phyloP scores from a whole-genome alignment of 2,888 invertebrate species.

The Phragmatobia fuliginosa region DNA sequence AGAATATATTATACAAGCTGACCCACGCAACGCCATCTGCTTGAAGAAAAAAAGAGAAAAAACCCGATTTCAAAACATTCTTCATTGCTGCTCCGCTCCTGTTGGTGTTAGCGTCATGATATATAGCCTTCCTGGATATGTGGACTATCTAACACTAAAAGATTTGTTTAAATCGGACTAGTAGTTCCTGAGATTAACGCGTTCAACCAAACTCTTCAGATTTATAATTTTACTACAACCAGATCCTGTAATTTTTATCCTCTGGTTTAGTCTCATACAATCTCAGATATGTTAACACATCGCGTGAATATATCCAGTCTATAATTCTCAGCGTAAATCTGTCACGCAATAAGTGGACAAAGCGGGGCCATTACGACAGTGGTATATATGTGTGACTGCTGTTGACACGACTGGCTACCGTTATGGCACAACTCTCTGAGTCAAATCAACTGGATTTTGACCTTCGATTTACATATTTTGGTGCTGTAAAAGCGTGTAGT shows the following conservation, averaged over 20 bases:
- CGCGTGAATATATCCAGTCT: not conserved
- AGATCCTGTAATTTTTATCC: not conserved
- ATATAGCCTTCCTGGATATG: no score
- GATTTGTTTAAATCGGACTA: no score
- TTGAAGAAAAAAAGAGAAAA: no score
- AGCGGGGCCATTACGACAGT: not conserved
- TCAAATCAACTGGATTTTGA: not conserved
- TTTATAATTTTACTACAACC: no score
- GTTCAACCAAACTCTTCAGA: no score
- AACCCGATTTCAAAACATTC: no score
- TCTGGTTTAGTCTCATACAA: not conserved
- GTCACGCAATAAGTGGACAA: conserved; percentile 9
- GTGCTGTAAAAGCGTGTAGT: not conserved
- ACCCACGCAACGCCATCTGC: no score
- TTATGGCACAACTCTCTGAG: conserved; percentile 2
- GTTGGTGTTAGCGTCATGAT: no score
- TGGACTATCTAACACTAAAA: no score
- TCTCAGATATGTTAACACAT: not conserved
- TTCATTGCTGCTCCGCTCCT: no score
- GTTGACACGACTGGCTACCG: not conserved
- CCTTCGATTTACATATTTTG: not conserved
- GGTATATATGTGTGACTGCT: not conserved
- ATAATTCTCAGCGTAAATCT: conserved; percentile 2
- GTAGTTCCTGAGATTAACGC: no score
- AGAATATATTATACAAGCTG: not conserved